Evolutionary conservation across 2,797 vertebrate genomes (phyloP).

Genomic region (Myotis daubentonii): DNA sequence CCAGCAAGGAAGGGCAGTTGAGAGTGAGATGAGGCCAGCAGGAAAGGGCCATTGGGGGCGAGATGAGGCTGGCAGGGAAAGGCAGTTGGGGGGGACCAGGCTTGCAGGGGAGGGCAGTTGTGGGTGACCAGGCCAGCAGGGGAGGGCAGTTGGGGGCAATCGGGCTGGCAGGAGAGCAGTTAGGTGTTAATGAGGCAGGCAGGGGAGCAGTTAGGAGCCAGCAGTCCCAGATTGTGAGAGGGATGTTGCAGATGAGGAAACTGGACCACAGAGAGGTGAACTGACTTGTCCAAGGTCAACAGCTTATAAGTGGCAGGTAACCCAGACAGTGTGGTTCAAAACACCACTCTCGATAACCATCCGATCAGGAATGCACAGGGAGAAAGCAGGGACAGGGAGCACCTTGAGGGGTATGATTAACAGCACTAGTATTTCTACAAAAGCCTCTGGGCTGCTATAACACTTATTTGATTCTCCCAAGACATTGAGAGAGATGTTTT

Average conservation of each 20-base stretch:
- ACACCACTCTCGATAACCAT: neutral
- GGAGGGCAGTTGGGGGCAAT: no score
- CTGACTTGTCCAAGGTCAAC: neutral
- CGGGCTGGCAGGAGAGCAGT: no score
- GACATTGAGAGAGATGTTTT: neutral
- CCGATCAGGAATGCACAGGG: neutral
- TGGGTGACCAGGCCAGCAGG: no score
- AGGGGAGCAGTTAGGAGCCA: no score
- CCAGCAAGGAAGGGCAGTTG: no score
- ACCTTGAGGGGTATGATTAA: neutral
- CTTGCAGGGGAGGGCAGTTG: no score
- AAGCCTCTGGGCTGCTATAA: neutral
- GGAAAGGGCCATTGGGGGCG: no score
- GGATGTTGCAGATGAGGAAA: neutral
- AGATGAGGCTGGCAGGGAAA: no score
- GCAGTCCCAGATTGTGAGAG: no score
- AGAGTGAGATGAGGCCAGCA: no score
- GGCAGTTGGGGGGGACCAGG: no score
- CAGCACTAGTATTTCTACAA: neutral
- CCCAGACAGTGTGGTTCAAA: neutral
- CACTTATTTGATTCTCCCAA: neutral
- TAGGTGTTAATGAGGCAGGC: no score
- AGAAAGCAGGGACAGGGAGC: neutral
- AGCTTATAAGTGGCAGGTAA: neutral
- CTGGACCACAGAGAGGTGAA: neutral